Conservation (phyloP, 2,888 invertebrate species). For the Dynastes maya region DNA sequence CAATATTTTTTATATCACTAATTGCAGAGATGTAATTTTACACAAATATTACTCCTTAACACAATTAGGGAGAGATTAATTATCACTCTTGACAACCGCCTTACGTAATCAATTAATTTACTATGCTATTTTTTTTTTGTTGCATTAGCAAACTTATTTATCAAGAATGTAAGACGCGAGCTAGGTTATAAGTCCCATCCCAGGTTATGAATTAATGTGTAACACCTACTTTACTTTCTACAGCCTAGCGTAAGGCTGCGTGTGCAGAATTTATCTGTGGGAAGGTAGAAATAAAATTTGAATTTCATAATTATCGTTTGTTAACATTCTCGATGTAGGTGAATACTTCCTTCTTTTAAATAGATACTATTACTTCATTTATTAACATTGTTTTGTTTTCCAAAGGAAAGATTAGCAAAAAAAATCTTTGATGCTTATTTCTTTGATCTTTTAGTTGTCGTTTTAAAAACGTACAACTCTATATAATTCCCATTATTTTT, state of each 20-base stretch:
- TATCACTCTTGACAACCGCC: neutral
- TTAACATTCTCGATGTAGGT: constrained; percentile 41
- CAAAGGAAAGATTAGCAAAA: neutral
- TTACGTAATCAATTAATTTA: constrained; percentile 1
- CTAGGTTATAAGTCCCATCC: constrained; percentile 23
- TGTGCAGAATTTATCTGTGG: constrained; percentile 33
- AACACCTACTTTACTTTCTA: constrained; percentile 52
- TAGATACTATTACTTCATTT: neutral
- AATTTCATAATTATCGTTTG: constrained; percentile 47
- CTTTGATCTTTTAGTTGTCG: constrained; percentile 1
- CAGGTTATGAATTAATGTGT: constrained; percentile 32
- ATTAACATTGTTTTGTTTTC: neutral
- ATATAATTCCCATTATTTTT: constrained; percentile 10
- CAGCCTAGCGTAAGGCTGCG: neutral
- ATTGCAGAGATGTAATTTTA: constrained; percentile 13
- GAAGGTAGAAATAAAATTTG: constrained; percentile 41
- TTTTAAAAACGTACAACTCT: neutral
- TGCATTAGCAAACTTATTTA: neutral
- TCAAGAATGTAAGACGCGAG: constrained; percentile 1
- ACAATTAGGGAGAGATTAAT: constrained; percentile 2
- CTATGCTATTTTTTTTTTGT: neutral
- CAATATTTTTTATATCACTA: constrained; percentile 17
- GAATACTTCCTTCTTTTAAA: constrained; percentile 43
- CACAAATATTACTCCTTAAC: neutral
- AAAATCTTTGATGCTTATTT: neutral